Evolutionary conservation across 1,140 invertebrate genomes (phyloP), one percentile per base, ranked within the genome.

Genomic region (Chironomus striatipennis): DNA sequence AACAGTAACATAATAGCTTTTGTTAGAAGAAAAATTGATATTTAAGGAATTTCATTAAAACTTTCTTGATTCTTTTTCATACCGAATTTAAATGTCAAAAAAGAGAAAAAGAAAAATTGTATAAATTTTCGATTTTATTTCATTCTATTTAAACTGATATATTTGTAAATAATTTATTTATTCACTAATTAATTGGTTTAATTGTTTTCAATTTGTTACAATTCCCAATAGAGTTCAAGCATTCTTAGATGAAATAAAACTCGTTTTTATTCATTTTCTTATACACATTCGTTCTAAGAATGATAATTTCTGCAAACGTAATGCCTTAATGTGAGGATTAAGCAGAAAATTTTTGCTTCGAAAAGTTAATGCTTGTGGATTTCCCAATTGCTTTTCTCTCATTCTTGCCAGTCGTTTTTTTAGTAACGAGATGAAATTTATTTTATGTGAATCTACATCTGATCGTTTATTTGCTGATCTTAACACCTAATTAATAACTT

Each of bases 401-500:
- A 5, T n/a, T 15, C 47, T 57, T 47, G n/a, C 47, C n/a, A 12
- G 47, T 57, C n/a, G 12, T 57, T 57, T 57, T 57, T 12, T 57
- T 15, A n/a, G 47, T 57, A 57, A 57, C 47, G 65, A 21, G 8
- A 17, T 8, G 65, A 21, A 70, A 70, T 70, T 70, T 70, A 70
- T 70, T 70, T 70, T 70, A 21, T 70, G 65, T 3, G 7, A 12
- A 57, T 57, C n/a, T n/a, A 57, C 47, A 57, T 57, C 47, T 57
- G 65, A 70, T 70, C 65, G 65, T 70, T 70, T 70, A 70, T 70
- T 70, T 70, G 65, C 65, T 70, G 65, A 70, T 70, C 65, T 57
- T 57, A 70, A 70, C 65, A 70, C 65, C 65, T 70, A 70, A 70
- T 70, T 70, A 70, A 70, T 70, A 70, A 70, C 17, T 70, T 70